Evolutionary conservation across 2,113 vertebrate species (phyloP).

Genomic region (Myrmecophaga tridactyla): DNA sequence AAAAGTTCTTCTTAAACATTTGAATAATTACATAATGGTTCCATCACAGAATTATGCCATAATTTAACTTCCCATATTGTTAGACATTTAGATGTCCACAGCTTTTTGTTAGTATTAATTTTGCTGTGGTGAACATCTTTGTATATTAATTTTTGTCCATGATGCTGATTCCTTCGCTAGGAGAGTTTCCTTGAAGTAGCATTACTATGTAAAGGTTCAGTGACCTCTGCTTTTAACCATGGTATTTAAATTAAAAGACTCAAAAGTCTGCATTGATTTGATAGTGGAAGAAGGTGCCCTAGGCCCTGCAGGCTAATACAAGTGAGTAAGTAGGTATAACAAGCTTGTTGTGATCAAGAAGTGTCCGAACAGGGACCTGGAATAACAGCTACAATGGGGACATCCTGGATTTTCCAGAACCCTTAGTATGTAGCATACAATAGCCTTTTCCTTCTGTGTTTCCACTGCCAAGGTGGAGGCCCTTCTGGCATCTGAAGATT

Average conservation of each 20-base stretch:
- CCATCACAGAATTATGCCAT: fast-evolving
- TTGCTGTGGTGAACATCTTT: too few species aligned
- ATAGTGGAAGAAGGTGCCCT: background rate
- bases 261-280: background rate
- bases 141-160: fast-evolving
- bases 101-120: fast-evolving
- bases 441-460: background rate
- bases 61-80: fast-evolving
- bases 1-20: background rate
- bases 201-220: background rate
- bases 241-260: too few species aligned
- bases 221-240: background rate
- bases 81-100: background rate
- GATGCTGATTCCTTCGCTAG: background rate
- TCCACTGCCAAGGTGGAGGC: slow-evolving; percentile 91
- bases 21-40: background rate
- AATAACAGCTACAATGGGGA: background rate
- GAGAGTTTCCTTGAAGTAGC: background rate
- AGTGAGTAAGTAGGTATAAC: too few species aligned
- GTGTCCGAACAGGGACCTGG: background rate
- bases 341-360: background rate
- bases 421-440: fast-evolving
- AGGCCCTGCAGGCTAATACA: too few species aligned
- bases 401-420: background rate
- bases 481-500: slow-evolving; percentile 97